Evolutionary conservation across 2,797 vertebrate genomes (phyloP), one percentile per base, ranked within the genome.

Genomic region (Girardinus metallicus): DNA sequence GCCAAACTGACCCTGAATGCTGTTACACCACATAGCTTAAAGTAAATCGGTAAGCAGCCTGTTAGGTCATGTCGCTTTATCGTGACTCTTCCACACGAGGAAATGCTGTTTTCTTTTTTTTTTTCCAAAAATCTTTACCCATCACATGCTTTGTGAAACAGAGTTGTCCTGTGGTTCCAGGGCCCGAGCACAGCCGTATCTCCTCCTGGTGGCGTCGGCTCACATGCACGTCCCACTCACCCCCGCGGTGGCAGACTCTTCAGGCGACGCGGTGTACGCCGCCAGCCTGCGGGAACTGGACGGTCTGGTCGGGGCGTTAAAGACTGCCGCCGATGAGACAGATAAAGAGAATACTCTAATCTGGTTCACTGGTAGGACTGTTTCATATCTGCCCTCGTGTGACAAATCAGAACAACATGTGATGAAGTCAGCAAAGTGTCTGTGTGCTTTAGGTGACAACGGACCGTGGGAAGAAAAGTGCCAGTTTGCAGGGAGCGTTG

Each of bases 381-480:
- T 46, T 10, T 53, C 13, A 13, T 26, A 36, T 23, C 15, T 51
- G 1, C 36, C 60, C 5, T 75, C 5, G n/a, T 0, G 36, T 9
- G 39, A 55, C 10, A 13, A 21, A 15, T 4, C n/a, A 44, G 68
- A 44, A 44, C 10, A n/a, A n/a, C 1, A 2, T 43, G 26, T 18
- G 55, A 76, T 11, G 23, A 8, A 7, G 31, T 11, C 76, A 41
- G 26, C n/a, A 12, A 41, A 64, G 31, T 80, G 57, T 82, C 71
- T 12, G 5, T 71, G 7, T 68, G 7, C 43, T 81, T 90, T 86
- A 99, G 99, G 98, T 83, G 98, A 99, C 95, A 99, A 99, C 0
- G 99, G 99, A 1, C 98, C 99, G 0, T 99, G 99, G 99, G 96
- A 97, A 41, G 93, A 97, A 96, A 99, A 99, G 93, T 99, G 99